Percentiles rank a stretch among this genome's conserved stretches.
Conservation (phyloP, 1,140 invertebrate species). For the Drosophila yakuba region DNA sequence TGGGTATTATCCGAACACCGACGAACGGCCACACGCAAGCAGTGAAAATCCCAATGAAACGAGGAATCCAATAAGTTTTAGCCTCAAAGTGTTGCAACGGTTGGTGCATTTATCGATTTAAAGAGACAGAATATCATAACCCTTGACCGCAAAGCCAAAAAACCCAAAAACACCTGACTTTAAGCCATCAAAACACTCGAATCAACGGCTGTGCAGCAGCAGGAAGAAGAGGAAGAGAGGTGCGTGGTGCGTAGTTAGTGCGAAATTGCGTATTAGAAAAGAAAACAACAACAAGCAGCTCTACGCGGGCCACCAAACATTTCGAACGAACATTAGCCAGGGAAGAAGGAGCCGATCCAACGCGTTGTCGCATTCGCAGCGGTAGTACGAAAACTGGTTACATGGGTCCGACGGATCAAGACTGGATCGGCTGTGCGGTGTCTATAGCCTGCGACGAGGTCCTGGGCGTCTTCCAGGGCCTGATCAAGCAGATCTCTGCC, state of each 20-base stretch:
- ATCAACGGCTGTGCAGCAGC: conserved; percentile 16
- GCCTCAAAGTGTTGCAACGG: conserved; percentile 35
- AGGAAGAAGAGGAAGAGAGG: conserved; percentile 38
- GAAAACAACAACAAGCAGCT: conserved; percentile 43
- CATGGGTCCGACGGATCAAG: conserved; percentile 81
- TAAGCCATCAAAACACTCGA: conserved; percentile 18
- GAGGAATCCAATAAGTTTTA: conserved; percentile 47
- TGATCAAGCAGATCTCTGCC: conserved; percentile 90
- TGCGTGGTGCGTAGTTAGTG: conserved; percentile 64
- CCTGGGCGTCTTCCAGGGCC: conserved; percentile 88
- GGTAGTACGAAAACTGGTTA: conserved; percentile 32
- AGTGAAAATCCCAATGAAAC: conserved; percentile 52
- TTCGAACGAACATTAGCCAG: conserved; percentile 26
- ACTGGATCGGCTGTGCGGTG: conserved; percentile 83
- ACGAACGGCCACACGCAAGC: conserved; percentile 40
- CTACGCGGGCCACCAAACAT: conserved; percentile 38
- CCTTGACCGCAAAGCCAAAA: conserved; percentile 10
- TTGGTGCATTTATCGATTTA: conserved; percentile 43
- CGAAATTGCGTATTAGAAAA: conserved; percentile 75
- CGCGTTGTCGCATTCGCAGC: not conserved
- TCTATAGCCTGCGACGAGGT: conserved; percentile 78
- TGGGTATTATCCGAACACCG: conserved; percentile 12
- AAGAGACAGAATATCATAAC: conserved; percentile 13
- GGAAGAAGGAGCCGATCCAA: conserved; percentile 2
- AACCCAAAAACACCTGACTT: conserved; percentile 8